These are phyloP conservation scores for Poicephalus gulielmi DNA, from an alignment of 2,113 vertebrate species.

Conservation along the genomic window DNA sequence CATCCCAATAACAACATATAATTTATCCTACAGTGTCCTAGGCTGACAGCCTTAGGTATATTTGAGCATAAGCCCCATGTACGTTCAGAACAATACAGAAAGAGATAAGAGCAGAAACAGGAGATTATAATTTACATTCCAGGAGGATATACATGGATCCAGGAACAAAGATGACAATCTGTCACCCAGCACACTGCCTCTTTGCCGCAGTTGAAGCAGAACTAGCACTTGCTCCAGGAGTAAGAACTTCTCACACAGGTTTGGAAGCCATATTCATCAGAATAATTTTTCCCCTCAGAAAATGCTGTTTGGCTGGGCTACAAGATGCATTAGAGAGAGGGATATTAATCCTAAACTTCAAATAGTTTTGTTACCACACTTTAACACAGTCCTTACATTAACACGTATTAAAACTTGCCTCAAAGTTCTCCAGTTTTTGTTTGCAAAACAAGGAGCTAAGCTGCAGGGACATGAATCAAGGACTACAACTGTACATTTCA, in stretches of 20 bases:
- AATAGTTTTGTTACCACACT: neutral
- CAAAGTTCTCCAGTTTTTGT: neutral
- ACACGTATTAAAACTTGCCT: neutral
- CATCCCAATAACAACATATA: neutral
- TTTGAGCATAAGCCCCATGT: neutral
- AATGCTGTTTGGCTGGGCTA: neutral
- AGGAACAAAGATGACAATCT: neutral
- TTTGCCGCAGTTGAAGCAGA: fast-evolving
- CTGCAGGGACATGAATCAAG: neutral
- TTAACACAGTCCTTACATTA: neutral
- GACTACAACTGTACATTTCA: neutral
- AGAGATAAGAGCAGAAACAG: neutral
- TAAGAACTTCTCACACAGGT: neutral
- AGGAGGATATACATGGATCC: neutral
- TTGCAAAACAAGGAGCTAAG: neutral
- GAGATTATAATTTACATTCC: neutral
- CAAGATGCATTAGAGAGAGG: neutral
- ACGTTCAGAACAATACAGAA: neutral
- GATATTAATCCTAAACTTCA: neutral
- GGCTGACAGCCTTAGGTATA: neutral
- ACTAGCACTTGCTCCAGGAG: neutral
- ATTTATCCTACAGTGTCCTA: neutral
- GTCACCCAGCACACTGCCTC: neutral
- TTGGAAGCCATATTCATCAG: neutral
- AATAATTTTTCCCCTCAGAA: neutral